Conservation (phyloP, 2,888 invertebrate genomes). For the Apantesis nais region DNA sequence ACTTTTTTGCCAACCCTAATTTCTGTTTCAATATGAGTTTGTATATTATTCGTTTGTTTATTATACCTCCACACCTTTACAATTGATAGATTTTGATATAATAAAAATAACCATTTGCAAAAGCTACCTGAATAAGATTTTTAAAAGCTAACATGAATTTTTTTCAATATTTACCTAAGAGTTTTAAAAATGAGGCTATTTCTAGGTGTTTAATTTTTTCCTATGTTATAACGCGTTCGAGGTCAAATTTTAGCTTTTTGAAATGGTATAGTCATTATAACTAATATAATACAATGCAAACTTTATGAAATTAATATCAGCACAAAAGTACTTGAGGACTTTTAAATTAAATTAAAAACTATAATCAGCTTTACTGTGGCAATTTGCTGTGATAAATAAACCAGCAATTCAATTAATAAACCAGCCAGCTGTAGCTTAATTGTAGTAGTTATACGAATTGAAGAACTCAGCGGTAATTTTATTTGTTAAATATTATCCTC, state of each 20-base stretch:
- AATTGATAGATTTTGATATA: no score
- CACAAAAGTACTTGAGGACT: neutral
- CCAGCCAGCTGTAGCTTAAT: constrained; percentile 17
- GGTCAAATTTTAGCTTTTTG: no score
- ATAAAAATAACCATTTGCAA: no score
- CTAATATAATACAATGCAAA: neutral
- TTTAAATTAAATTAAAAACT: neutral
- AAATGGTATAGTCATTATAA: no score
- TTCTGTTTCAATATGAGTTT: neutral
- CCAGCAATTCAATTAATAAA: constrained; percentile 18
- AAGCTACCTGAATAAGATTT: no score
- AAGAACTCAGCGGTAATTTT: constrained; percentile 11
- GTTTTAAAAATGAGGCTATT: neutral
- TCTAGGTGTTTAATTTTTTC: neutral
- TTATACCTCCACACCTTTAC: no score
- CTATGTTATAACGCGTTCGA: neutral
- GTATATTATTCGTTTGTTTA: neutral
- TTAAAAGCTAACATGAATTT: no score
- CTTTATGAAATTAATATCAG: neutral
- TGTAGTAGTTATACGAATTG: constrained; percentile 15
- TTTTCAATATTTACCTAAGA: no score
- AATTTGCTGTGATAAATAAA: constrained; percentile 9
- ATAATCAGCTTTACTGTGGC: constrained; percentile 2
- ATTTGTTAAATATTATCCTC: neutral
- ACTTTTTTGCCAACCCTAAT: neutral